Percentiles rank a stretch among this genome's conserved stretches.
Evolutionary conservation across 2,113 vertebrate genomes (phyloP).

Genomic region (human (Homo sapiens)): DNA sequence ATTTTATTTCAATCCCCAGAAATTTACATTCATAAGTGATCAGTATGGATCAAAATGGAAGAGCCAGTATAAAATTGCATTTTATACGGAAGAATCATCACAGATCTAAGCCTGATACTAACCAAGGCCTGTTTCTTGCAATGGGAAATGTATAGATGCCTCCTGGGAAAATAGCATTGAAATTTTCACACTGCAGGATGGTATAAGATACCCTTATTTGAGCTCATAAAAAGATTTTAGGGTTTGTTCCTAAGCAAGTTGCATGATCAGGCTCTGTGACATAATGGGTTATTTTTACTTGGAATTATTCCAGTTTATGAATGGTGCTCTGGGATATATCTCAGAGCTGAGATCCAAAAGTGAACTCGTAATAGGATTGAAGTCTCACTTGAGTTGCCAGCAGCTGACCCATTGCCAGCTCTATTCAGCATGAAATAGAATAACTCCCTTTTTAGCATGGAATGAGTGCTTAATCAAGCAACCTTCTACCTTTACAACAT

Average conservation of each 20-base stretch:
- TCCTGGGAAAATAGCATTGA: neutral
- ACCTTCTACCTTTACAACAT: constrained; percentile 25
- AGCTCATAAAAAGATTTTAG: neutral
- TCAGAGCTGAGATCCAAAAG: neutral
- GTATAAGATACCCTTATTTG: neutral
- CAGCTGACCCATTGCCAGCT: constrained; percentile 25
- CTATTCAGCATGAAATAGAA: neutral
- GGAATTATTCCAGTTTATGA: constrained; percentile 10
- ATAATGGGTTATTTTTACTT: constrained; percentile 17
- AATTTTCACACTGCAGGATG: neutral
- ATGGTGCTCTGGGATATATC: neutral
- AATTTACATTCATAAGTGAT: neutral
- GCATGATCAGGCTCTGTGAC: neutral
- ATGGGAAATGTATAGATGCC: neutral
- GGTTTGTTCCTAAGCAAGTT: neutral
- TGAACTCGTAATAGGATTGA: constrained; percentile 23
- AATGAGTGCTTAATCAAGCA: constrained; percentile 47
- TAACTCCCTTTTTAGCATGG: neutral
- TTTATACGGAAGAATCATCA: neutral
- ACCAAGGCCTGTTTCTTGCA: neutral
- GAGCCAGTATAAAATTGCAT: neutral
- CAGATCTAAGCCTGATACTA: neutral
- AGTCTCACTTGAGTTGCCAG: constrained; percentile 30
- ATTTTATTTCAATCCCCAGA: neutral
- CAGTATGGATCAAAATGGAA: neutral